Conservation (phyloP, 2,113 vertebrate species). For the Orthonyx spaldingii region DNA sequence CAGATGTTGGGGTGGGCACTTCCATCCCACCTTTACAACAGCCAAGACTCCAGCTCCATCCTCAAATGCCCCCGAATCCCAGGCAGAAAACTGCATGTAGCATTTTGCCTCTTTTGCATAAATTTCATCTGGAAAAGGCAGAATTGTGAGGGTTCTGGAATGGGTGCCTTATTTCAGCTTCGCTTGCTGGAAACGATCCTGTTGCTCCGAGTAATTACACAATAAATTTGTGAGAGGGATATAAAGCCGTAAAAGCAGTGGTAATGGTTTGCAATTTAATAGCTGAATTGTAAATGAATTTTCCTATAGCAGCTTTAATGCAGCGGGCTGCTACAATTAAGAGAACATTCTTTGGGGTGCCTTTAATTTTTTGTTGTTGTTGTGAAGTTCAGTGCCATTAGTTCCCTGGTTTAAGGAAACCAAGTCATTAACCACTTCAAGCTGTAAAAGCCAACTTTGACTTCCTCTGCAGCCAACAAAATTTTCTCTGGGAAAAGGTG, state of each 20-base stretch:
- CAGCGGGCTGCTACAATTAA: constrained; percentile 64
- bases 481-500: neutral
- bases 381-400: constrained; percentile 35
- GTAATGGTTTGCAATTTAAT: constrained; percentile 74
- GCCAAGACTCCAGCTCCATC: neutral
- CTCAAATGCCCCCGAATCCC: neutral
- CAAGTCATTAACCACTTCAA: neutral
- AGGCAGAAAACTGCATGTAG: neutral
- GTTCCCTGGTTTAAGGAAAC: constrained; percentile 10
- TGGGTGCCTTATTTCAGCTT: constrained; percentile 56
- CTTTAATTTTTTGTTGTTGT: constrained; percentile 44
- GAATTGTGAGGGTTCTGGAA: constrained; percentile 14
- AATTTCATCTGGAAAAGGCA: constrained; percentile 14
- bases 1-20: neutral
- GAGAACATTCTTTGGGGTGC: constrained; percentile 49
- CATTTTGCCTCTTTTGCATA: neutral
- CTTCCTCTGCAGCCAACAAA: neutral
- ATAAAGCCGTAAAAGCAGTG: constrained; percentile 67
- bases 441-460: neutral
- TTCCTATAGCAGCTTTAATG: constrained; percentile 50
- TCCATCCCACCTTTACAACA: neutral
- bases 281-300: constrained; percentile 72
- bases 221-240: constrained; percentile 72
- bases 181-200: constrained; percentile 24
- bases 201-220: constrained; percentile 63